Percentiles rank a stretch among this genome's conserved stretches.
phyloP scores from a whole-genome alignment of 2,113 vertebrate species.

The Tylochromis polylepis region DNA sequence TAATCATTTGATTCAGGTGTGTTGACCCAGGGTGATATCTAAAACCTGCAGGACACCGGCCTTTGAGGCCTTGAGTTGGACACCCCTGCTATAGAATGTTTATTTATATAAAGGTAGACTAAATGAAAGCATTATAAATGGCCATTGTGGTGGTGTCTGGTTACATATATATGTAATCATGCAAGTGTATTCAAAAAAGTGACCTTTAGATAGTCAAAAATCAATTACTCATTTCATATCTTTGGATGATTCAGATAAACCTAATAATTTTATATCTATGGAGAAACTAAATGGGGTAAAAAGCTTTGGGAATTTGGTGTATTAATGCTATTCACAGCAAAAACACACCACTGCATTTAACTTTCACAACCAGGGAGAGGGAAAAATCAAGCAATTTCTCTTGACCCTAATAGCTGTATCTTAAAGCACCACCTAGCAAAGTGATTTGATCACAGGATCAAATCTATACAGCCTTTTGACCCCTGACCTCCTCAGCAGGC shows the following conservation, averaged over 20 bases:
- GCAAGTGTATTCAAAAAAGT: background rate
- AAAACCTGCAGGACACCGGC: too few relatives aligned
- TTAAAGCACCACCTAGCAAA: constrained; percentile 52
- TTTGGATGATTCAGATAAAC: background rate
- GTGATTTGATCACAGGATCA: constrained; percentile 69
- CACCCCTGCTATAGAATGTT: too few relatives aligned
- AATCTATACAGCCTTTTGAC: constrained; percentile 73
- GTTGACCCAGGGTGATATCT: too few relatives aligned
- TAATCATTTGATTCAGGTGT: too few relatives aligned
- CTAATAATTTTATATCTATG: background rate
- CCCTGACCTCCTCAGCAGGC: constrained; percentile 61
- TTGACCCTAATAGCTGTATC: constrained; percentile 45
- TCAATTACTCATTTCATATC: background rate
- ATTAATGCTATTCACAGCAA: background rate
- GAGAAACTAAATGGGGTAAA: background rate
- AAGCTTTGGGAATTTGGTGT: background rate
- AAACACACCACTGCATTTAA: background rate
- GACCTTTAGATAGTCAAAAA: background rate
- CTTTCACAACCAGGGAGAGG: background rate
- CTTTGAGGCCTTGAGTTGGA: too few relatives aligned
- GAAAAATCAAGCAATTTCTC: constrained; percentile 37
- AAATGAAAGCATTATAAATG: background rate
- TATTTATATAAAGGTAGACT: background rate
- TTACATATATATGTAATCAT: background rate
- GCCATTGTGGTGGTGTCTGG: background rate